Evolutionary conservation across 2,797 vertebrate genomes (phyloP), one percentile per base, ranked within the genome.

Genomic region (Enteromius unitaeniatus): DNA sequence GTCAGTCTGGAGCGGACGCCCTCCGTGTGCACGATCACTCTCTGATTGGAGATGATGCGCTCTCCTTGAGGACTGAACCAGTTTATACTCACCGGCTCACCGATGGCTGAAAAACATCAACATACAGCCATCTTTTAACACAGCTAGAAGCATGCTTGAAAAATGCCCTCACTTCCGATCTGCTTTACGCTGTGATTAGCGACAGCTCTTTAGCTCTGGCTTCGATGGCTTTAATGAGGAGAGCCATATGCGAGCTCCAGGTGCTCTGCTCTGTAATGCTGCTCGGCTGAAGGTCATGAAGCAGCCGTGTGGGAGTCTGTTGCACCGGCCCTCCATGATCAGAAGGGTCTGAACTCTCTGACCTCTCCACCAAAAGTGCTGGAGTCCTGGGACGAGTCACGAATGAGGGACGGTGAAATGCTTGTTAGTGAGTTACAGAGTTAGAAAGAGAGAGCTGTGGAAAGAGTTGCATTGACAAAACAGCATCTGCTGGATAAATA

Each of bases 31-130:
- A 99, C 93, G 1, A 96, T 93, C 84, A 99, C 95, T 69, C 97
- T 94, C 89, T 95, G 96, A n/a, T 95, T 94, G 1, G 96, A 93
- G 85, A 93, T 64, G 0, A 99, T 96, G 90, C 96, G 97, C 86
- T 99, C 97, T 28, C 97, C 97, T 91, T 97, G 96, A 13, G 98
- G 98, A 91, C 95, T 98, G 90, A 94, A 99, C 98, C 98, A 99
- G 0, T 98, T 97, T 93, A 99, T 94, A 88, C 88, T 95, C 53
- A 97, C 95, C 1, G 97, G 96, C 78, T 99, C 98, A 26, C 98
- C 98, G 34, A 99, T 96, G 28, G 96, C 98, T 99, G 49, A 6
- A 88, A 84, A 78, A 2, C 31, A 74, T 23, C 42, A 45, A 68
- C 26, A 31, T 9, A 28, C 9, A 23, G 1, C 60, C 67, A 9